These are phyloP conservation scores for Australoheros scitulus DNA, from an alignment of 2,113 vertebrate species.

Conservation along the genomic window DNA sequence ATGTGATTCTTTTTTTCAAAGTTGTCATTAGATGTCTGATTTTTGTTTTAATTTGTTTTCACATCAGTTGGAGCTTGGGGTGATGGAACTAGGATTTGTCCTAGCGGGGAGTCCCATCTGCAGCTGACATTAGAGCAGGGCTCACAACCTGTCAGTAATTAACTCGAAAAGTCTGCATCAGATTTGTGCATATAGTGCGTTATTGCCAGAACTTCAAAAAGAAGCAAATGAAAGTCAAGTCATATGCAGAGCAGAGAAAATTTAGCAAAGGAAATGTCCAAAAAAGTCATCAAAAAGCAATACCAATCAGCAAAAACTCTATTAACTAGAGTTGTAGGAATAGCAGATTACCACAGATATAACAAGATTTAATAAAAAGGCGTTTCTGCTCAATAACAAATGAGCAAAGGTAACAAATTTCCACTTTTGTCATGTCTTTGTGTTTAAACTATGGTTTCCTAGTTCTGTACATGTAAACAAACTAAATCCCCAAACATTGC, in stretches of 20 bases:
- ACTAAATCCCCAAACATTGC: no score
- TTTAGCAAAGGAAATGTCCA: not conserved
- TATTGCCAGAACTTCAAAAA: not conserved
- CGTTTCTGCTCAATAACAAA: not conserved
- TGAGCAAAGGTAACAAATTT: no score
- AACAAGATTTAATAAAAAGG: not conserved
- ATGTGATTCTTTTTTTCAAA: conserved; percentile 2
- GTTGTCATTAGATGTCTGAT: conserved; percentile 3
- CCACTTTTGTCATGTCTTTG: no score
- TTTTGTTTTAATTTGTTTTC: conserved; percentile 41
- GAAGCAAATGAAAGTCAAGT: not conserved
- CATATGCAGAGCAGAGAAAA: not conserved
- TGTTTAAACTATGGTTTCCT: no score
- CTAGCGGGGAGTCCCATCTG: conserved; percentile 55
- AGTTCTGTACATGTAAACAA: no score
- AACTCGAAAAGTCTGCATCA: conserved; percentile 47
- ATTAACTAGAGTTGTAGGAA: not conserved
- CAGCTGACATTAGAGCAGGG: conserved; percentile 27
- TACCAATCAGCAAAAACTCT: not conserved
- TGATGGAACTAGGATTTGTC: conserved; percentile 7
- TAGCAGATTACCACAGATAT: not conserved
- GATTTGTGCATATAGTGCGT: conserved; percentile 36
- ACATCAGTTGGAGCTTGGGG: conserved; percentile 30
- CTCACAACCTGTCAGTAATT: conserved; percentile 55
- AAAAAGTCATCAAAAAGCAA: not conserved